phyloP scores from a whole-genome alignment of 92 coral and sea anemone genomes.

The Epizoanthus scotinus region DNA sequence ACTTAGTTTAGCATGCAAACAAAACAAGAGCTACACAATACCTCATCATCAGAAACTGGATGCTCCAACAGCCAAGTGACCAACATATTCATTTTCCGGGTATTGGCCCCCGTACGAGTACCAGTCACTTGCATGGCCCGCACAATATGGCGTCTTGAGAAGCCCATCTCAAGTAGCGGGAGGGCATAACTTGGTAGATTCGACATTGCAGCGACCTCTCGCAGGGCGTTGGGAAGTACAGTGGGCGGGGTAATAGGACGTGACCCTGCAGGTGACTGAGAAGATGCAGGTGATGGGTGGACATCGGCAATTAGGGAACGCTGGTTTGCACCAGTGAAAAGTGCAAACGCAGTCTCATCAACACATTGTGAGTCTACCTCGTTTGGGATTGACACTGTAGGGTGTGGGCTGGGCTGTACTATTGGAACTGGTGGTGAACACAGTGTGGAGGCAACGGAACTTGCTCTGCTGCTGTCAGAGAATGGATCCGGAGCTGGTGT shows the following conservation, averaged over 20 bases:
- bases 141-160: constrained; percentile 75
- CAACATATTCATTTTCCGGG: constrained; percentile 72
- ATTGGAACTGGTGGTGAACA: constrained; percentile 26
- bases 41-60: constrained; percentile 86
- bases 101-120: constrained; percentile 64
- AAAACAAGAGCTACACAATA: constrained; percentile 1
- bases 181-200: constrained; percentile 69
- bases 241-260: constrained; percentile 73
- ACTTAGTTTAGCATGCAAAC: no score
- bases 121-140: constrained; percentile 87
- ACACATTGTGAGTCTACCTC: constrained; percentile 28
- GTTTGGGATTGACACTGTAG: background rate
- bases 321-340: constrained; percentile 33
- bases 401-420: background rate
- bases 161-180: constrained; percentile 89
- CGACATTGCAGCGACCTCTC: constrained; percentile 77
- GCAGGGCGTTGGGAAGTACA: constrained; percentile 64
- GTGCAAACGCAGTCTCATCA: constrained; percentile 1
- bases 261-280: constrained; percentile 41
- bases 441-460: constrained; percentile 60
- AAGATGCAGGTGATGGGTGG: constrained; percentile 39
- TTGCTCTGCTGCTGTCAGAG: constrained; percentile 70
- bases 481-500: constrained; percentile 62
- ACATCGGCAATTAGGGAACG: constrained; percentile 20
- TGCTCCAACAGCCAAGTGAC: constrained; percentile 88